Evolutionary conservation across 2,797 vertebrate species (phyloP).

Genomic region (Cuniculus paca): DNA sequence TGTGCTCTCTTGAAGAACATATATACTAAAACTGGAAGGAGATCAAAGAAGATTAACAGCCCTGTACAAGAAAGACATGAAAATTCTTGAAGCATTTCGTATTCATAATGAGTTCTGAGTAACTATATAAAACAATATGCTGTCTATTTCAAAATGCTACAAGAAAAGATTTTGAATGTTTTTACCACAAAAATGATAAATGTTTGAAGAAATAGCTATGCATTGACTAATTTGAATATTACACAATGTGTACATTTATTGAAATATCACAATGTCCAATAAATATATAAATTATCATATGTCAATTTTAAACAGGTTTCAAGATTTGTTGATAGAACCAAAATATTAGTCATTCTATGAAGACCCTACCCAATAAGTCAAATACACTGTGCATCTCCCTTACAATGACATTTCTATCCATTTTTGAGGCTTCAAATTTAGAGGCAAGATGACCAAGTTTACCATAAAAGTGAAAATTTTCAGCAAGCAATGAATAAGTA

Average conservation of each 20-base stretch:
- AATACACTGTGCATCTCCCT: not conserved
- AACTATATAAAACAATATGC: not conserved
- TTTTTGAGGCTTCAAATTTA: slow-evolving; percentile 17
- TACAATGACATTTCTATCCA: not conserved
- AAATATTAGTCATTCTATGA: not conserved
- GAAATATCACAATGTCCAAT: not conserved
- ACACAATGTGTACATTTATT: not conserved
- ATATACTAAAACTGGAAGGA: not conserved
- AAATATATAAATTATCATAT: not conserved
- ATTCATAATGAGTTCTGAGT: not conserved
- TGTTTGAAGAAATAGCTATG: not conserved
- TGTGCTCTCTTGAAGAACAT: not conserved
- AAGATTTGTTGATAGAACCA: not conserved
- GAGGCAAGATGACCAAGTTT: not conserved
- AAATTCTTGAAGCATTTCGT: not conserved
- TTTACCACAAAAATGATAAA: not conserved
- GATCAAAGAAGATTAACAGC: not conserved
- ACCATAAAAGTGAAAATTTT: slow-evolving; percentile 35
- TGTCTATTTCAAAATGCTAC: not conserved
- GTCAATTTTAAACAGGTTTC: not conserved
- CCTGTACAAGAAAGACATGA: not conserved
- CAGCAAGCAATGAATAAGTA: not conserved
- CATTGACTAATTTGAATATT: not conserved
- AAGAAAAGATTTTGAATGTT: not conserved
- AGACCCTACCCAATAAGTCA: not conserved